Evolutionary conservation across 2,888 invertebrate species (phyloP).

Genomic region (Pristionchus exspectatus): DNA sequence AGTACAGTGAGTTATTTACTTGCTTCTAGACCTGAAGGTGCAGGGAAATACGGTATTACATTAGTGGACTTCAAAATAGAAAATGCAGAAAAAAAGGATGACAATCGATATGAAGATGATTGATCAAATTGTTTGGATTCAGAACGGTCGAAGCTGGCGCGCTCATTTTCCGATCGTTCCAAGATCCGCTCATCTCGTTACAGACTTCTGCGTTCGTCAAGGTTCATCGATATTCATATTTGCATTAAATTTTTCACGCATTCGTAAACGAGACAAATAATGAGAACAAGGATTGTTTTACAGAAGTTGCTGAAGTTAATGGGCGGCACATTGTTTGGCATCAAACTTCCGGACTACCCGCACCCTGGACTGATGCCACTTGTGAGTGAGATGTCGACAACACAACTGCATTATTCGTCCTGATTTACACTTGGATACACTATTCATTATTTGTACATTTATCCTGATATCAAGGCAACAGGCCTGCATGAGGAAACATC

Average conservation of each 20-base stretch:
- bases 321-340: constrained; percentile 23
- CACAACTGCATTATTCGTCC: too few species aligned
- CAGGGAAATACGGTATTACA: too few species aligned
- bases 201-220: neutral
- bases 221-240: neutral
- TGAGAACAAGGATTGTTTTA: neutral
- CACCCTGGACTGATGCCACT: constrained; percentile 13
- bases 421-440: too few species aligned
- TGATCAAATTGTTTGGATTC: neutral
- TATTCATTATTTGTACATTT: too few species aligned
- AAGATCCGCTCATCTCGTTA: constrained; percentile 21
- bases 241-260: neutral
- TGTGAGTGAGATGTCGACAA: neutral
- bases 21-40: too few species aligned
- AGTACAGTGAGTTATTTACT: neutral
- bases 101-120: too few species aligned
- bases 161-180: constrained; percentile 7
- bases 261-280: neutral
- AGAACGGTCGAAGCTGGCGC: neutral
- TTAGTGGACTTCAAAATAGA: too few species aligned
- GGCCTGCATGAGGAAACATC: too few species aligned
- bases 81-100: too few species aligned
- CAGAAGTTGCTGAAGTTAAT: neutral
- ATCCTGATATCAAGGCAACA: too few species aligned
- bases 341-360: constrained; percentile 21